These are phyloP conservation scores for Diarsia mendica DNA, from an alignment of 2,888 invertebrate genomes.

Conservation along the genomic window DNA sequence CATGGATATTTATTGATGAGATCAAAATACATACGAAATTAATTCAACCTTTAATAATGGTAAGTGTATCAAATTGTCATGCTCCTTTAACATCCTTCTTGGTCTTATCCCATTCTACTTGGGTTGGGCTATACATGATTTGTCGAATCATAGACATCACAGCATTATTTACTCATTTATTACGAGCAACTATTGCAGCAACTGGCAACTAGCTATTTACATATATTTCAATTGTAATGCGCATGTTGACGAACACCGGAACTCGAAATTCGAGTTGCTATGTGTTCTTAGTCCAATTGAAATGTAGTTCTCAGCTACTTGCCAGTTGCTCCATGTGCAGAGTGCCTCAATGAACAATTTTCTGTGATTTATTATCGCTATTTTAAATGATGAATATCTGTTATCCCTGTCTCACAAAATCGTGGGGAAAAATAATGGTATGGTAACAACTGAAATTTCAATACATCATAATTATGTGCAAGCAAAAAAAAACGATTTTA, in stretches of 20 bases:
- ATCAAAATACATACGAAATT: background rate
- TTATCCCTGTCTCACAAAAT: conserved; percentile 84
- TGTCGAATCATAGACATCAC: background rate
- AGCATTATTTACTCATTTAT: background rate
- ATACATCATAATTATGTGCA: background rate
- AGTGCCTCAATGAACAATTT: background rate
- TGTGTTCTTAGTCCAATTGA: no score
- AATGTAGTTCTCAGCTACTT: no score
- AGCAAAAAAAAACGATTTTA: background rate
- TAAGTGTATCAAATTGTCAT: conserved; percentile 10
- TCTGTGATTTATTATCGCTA: background rate
- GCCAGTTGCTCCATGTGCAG: no score
- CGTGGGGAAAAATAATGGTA: conserved; percentile 81
- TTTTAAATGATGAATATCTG: conserved; percentile 77
- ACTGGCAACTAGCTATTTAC: no score
- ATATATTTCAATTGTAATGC: no score
- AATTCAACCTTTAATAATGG: background rate
- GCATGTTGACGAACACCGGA: no score
- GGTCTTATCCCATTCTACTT: background rate
- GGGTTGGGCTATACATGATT: no score
- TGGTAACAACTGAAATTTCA: conserved; percentile 75
- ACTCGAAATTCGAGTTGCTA: no score
- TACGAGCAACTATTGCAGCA: no score
- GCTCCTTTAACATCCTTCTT: background rate
- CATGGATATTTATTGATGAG: background rate